phyloP scores from a whole-genome alignment of 2,113 vertebrate species.

The Chaenogobius annularis region DNA sequence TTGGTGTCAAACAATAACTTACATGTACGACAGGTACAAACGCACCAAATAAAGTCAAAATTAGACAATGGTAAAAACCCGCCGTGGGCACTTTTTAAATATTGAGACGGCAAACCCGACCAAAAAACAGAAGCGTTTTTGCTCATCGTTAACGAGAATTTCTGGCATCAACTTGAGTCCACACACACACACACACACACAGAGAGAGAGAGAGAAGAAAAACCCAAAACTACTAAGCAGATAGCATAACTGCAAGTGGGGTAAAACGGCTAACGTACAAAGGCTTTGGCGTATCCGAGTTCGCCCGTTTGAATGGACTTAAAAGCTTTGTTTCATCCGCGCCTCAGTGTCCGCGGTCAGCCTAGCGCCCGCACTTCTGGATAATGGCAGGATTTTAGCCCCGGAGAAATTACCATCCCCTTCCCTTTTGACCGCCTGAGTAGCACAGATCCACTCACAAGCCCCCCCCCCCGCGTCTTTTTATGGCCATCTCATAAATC shows the following conservation, averaged over 20 bases:
- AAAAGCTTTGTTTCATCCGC: constrained; percentile 4
- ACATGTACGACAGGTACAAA: no score
- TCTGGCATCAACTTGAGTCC: no score
- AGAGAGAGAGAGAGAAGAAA: no score
- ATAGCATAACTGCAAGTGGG: neutral
- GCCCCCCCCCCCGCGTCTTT: constrained; percentile 21
- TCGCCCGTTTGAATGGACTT: neutral
- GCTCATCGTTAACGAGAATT: no score
- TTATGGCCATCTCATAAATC: constrained; percentile 12
- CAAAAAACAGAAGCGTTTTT: no score
- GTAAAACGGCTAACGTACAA: neutral
- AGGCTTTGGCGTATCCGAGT: neutral
- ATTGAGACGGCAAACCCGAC: no score
- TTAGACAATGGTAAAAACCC: no score
- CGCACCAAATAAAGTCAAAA: no score
- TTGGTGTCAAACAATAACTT: no score
- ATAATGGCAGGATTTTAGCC: constrained; percentile 3
- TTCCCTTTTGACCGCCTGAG: constrained; percentile 9
- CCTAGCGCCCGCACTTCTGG: neutral
- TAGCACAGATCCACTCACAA: constrained; percentile 14
- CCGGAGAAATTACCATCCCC: neutral
- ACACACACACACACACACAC: no score
- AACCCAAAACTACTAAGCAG: neutral
- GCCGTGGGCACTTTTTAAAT: no score
- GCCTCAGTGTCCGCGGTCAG: neutral